Base-by-base conservation (phyloP, 2,797 vertebrate species). In the Phataginus tetradactyla region DNA sequence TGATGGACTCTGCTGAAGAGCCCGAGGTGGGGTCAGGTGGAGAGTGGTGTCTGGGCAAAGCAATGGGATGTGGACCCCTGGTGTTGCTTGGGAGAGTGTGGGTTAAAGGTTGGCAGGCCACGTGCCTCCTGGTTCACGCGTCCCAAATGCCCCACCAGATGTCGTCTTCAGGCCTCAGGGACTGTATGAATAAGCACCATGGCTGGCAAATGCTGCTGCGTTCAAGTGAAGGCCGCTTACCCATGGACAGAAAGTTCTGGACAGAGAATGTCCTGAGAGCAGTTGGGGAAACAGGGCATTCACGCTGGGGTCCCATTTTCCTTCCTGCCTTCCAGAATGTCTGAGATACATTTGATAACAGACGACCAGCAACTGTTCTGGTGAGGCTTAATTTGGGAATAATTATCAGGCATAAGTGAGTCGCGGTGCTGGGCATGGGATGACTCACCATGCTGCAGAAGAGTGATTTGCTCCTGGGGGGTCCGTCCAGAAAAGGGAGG, bases 361-460 rank as follows among this genome's bases (percentile, higher is more conserved):
- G 34, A 12, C 3, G 74, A 6, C 53, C 37, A 29, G 9, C 18
- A 32, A 13, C 51, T 49, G 32, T 29, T 37, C 59, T 6, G 37
- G 45, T 8, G 32, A 74, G 86, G 37, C 66, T 55, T 4, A 0
- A 10, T 29, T 37, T 42, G 64, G 39, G 21, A 21, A 5, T n/a
- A 5, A 53, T 7, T 25, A 25, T 6, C 12, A 4, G 29, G 57
- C 34, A 53, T n/a, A 13, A 3, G 3, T 29, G 32, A 39, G 68
- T 23, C 34, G 11, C 32, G 12, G 8, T 17, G 32, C 68, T 0
- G 0, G 29, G 45, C 1, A 12, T 45, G 45, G 11, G 8, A 25
- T 17, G 37, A 45, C 4, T 61, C 13, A 3, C 12, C 0, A 3
- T 11, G 12, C 7, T 11, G 7, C 5, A 3, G 23, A 71, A 29